Evolutionary conservation across 2,113 vertebrate species (phyloP), one percentile per base, ranked within the genome.

Genomic region (Megaleporinus macrocephalus): DNA sequence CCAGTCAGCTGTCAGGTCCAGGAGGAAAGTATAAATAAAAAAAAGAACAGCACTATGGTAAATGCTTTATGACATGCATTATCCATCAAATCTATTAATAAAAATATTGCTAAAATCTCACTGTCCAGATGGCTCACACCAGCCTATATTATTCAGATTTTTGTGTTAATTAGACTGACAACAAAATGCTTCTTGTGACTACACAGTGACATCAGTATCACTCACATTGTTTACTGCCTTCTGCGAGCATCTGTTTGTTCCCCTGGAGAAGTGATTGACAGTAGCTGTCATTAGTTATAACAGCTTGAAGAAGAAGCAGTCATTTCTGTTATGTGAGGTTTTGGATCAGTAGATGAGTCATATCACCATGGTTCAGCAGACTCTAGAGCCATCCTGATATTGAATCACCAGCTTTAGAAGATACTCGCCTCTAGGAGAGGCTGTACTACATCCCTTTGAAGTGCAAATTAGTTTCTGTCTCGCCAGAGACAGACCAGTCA

Each of bases 321-420:
- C 13, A 33, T 44, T 16, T 68, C 30, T 55, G 59, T 73, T 47
- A 51, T 82, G 15, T 59, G 24, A 66, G 71, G 26, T 75, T 24
- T 4, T 36, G 73, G 65, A 69, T 76, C 29, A 68, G 51, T 33
- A 41, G 62, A 22, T 69, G 80, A 82, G 55, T 77, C 81, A 77
- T 22, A 16, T 44, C 20, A 51, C 44, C 47, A 36, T 13, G 13
- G 73, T 57, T 71, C 47, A 65, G n/a, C 63, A 82, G 53, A 33
- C 30, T 66, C 55, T 53, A 61, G 41, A 76, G 29, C 26, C 73
- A 47, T 53, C 24, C 53, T 36, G 33, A 22, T 9, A 10, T 14
- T 57, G 66, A 71, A 47, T 72, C 27, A 47, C 26, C 53, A 29
- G 55, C 53, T 33, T 79, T 20, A n/a, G 65, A 41, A 68, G 30